Conservation (phyloP, 2,888 invertebrate genomes). For the Hofmannophila pseudospretella region DNA sequence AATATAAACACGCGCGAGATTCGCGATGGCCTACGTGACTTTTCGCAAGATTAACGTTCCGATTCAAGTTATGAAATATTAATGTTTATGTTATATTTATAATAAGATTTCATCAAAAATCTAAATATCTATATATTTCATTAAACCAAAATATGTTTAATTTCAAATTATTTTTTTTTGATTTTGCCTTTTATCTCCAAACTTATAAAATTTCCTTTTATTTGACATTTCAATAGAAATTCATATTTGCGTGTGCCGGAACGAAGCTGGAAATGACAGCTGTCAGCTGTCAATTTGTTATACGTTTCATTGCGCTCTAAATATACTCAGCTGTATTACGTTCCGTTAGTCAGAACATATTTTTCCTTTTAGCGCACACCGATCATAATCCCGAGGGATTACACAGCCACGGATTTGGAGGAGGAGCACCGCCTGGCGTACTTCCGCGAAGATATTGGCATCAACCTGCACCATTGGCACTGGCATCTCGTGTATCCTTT, state of each 20-base stretch:
- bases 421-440: constrained; percentile 89
- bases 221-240: too few relatives aligned
- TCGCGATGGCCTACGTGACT: constrained; percentile 69
- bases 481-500: constrained; percentile 90
- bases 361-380: constrained; percentile 62
- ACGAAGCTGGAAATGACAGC: neutral
- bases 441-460: constrained; percentile 89
- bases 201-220: too few relatives aligned
- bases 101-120: too few relatives aligned
- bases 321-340: too few relatives aligned
- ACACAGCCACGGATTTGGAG: constrained; percentile 88
- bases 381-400: constrained; percentile 86
- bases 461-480: constrained; percentile 89
- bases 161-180: too few relatives aligned
- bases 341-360: neutral
- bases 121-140: too few relatives aligned
- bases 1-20: constrained; percentile 57
- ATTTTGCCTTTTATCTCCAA: too few relatives aligned
- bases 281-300: neutral
- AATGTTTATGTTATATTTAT: too few relatives aligned
- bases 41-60: constrained; percentile 42
- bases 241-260: neutral
- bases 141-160: too few relatives aligned
- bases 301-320: constrained; percentile 17
- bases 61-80: constrained; percentile 15